Base-by-base conservation (phyloP, 1,140 invertebrate species). In the Archegozetes longisetosus region DNA sequence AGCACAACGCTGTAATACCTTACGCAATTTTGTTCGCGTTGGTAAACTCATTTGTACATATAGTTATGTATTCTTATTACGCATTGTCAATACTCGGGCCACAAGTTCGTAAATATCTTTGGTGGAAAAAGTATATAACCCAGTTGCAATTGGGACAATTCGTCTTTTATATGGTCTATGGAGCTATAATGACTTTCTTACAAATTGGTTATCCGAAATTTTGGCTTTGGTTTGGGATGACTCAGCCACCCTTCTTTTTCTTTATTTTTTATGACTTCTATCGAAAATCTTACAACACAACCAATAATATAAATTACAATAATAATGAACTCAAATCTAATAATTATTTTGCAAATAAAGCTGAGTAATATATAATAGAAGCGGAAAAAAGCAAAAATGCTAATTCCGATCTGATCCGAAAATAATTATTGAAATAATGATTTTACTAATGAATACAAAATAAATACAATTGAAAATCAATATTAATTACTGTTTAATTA, bases 1-100 rank as follows among this genome's bases (percentile, higher is more conserved):
- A 62, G 48, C 53, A 50, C 28, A 52, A n/a, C 26, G 63, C 58
- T 2, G 28, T 57, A 6, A 55, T 27, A 4, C 32, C 20, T 6
- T 32, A 17, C 28, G 29, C 61, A 12, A 46, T 3, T 14, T 25
- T 63, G 3, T 49, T 63, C 27, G 50, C 70, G 14, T 70, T 76
- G 60, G 74, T 92, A 66, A 94, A 93, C 73, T 87, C 86, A 20
- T 88, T 89, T 67, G 88, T 96, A 13, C 92, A 77, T 62, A 66
- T 76, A 13, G 62, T 79, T 54, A 78, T 79, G 76, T 79, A 79
- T 62, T 64, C 68, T 14, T 78, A 78, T 65, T 78, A 76, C 68
- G 71, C 75, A 56, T 67, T 78, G 61, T 66, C 77, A n/a, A 73
- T 76, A 9, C 64, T 78, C 64, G 77, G 77, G 51, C 76, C 76